Evolutionary conservation across 2,797 vertebrate genomes (phyloP), one percentile per base, ranked within the genome.

Genomic region (Neoniphon sammara): DNA sequence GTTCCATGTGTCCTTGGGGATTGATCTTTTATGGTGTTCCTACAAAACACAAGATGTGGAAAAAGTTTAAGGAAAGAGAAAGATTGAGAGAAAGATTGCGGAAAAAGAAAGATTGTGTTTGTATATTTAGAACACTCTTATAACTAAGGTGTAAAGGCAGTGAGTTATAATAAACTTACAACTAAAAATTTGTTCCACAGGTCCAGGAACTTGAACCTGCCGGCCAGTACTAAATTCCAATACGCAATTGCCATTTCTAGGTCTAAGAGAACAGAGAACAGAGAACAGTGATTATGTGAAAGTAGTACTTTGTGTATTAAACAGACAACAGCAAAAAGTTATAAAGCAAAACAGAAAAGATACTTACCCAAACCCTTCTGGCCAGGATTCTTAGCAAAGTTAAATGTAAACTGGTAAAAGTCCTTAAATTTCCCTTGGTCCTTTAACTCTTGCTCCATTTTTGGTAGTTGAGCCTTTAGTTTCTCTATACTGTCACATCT

Each of bases 351-450:
- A 58, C 59, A 47, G 0, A 55, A 56, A 65, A 14, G 6, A 65
- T 62, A 75, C 96, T 91, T 96, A 98, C 97, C 97, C 95, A 99
- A 95, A 90, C 96, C 97, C 92, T 99, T 99, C 91, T 99, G 97
- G 83, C 97, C 97, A 1, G 97, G 97, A 93, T 98, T 99, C 94
- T 99, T 99, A 77, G 97, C 97, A 92, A 99, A 99, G 94, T 97
- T 98, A 96, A 99, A 99, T 85, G 97, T 99, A 96, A 99, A 98
- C 94, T 99, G 97, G 94, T 98, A 99, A 95, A 99, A 98, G 93
- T 98, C 97, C 93, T 98, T 98, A 96, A 98, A 98, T 94, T 94
- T 96, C 89, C 96, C 96, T 54, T 96, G 96, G 81, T 99, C 97
- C 95, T 97, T 98, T 93, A 98, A 94, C 92, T 99, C 97, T 94